Conservation (phyloP, 2,797 vertebrate genomes). For the Rhinoraja longicauda region DNA sequence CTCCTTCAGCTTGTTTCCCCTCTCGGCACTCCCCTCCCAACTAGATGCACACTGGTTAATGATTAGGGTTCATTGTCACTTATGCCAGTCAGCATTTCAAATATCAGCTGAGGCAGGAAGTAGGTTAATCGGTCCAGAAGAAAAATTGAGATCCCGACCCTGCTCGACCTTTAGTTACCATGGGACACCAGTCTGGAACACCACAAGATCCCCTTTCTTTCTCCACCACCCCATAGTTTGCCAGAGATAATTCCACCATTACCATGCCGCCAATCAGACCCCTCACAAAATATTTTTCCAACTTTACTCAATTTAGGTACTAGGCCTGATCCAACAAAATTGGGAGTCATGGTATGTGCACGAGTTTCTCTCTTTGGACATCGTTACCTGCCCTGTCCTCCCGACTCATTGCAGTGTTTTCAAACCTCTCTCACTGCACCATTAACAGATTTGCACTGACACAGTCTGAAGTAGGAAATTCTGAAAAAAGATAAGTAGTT, state of each 20-base stretch:
- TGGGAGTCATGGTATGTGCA: background rate
- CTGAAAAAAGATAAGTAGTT: too few species aligned
- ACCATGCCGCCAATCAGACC: background rate
- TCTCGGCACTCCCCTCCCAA: background rate
- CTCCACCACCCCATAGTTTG: background rate
- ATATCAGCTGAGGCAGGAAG: background rate
- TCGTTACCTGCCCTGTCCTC: background rate
- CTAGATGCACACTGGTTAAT: background rate
- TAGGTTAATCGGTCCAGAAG: too few species aligned
- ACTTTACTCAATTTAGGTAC: background rate
- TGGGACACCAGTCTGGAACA: background rate
- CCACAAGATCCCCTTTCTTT: background rate
- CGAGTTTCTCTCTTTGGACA: background rate
- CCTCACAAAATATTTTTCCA: background rate
- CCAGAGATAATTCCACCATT: background rate
- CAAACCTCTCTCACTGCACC: background rate
- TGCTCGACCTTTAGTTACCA: background rate
- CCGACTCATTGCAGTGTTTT: background rate
- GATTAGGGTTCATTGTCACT: background rate
- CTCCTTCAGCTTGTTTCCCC: background rate
- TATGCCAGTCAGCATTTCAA: background rate
- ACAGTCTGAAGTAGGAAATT: too few species aligned
- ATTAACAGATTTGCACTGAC: background rate
- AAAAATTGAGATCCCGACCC: background rate
- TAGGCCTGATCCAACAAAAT: background rate